These are phyloP conservation scores for Ceraclea dissimilis DNA, from an alignment of 2,888 invertebrate species.

Conservation along the genomic window DNA sequence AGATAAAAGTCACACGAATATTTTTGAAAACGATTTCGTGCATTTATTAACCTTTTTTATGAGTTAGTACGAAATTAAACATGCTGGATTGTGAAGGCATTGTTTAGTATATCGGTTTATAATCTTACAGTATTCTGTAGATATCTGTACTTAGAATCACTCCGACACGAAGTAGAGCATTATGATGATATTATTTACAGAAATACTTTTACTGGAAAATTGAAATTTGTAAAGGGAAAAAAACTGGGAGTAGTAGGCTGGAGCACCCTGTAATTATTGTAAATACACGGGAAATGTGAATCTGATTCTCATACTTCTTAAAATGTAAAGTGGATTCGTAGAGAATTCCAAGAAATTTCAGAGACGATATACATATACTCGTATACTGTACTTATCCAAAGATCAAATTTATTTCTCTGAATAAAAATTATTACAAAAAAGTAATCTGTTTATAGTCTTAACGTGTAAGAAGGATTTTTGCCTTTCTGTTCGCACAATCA, in stretches of 20 bases:
- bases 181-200: neutral
- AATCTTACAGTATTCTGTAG: neutral
- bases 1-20: neutral
- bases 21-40: neutral
- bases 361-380: too few species aligned
- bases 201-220: conserved; percentile 2
- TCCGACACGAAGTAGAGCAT: neutral
- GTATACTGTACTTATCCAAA: too few species aligned
- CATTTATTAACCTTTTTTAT: neutral
- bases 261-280: too few species aligned
- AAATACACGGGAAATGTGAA: too few species aligned
- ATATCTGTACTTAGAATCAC: neutral
- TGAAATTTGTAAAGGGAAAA: neutral
- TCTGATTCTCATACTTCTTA: too few species aligned
- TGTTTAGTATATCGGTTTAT: neutral
- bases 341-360: too few species aligned
- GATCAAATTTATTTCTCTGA: too few species aligned
- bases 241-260: neutral
- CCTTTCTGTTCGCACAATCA: too few species aligned
- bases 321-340: too few species aligned
- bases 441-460: too few species aligned
- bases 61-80: neutral
- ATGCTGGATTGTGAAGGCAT: neutral
- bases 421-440: too few species aligned
- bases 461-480: too few species aligned